Percentiles rank a stretch among this genome's conserved stretches.
phyloP scores from a whole-genome alignment of 1,140 invertebrate genomes.

The Leguminivora glycinivorella region DNA sequence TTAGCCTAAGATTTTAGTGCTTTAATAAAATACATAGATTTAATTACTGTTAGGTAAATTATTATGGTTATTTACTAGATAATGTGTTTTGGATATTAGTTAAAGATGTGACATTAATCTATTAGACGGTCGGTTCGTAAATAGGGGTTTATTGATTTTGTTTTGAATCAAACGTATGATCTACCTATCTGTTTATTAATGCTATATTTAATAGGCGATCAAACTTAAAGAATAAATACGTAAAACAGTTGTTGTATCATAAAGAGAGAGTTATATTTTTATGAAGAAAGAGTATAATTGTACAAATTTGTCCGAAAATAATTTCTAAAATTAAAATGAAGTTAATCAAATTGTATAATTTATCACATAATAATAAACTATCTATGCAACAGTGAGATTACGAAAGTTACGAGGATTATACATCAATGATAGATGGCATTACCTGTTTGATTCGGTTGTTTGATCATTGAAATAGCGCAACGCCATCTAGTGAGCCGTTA shows the following conservation, averaged over 20 bases:
- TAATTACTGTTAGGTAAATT: slow-evolving; percentile 56
- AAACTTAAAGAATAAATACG: neutral
- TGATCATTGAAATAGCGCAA: neutral
- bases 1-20: slow-evolving; percentile 67
- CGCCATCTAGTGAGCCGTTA: neutral
- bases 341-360: neutral
- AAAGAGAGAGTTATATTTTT: neutral
- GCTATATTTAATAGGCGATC: neutral
- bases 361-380: too few species aligned
- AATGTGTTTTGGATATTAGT: slow-evolving; percentile 25
- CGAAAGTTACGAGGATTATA: too few species aligned
- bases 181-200: too few species aligned
- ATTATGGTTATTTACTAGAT: slow-evolving; percentile 46
- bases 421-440: too few species aligned
- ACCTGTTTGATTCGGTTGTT: too few species aligned
- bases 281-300: neutral
- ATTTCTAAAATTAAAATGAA: neutral
- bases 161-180: neutral
- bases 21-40: slow-evolving; percentile 54
- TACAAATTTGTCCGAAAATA: neutral
- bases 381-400: too few species aligned
- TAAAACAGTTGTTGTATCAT: neutral
- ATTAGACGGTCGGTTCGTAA: too few species aligned
- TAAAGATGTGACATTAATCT: slow-evolving; percentile 17
- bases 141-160: neutral